Evolutionary conservation across 2,113 vertebrate species (phyloP), one percentile per base, ranked within the genome.

Genomic region (Brachypodius melanocephalos): DNA sequence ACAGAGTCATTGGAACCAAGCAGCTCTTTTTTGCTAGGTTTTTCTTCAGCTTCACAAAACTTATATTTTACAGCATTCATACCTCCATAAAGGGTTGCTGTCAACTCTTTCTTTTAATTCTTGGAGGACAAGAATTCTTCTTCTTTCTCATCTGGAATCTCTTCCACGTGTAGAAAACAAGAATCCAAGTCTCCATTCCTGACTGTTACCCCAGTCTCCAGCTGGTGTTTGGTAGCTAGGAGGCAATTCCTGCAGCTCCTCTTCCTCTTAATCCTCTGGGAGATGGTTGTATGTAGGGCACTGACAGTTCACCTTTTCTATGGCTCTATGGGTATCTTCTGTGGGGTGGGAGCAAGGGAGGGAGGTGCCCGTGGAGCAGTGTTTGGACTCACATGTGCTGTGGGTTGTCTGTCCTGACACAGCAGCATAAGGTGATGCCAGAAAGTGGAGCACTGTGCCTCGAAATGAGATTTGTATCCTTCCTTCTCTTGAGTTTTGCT

Each of bases 331-430:
- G 15, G n/a, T 54, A 7, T 54, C 28, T 66, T 69, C 75, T 42
- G 17, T 48, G 57, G 65, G 55, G 7, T 29, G n/a, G 29, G 11
- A 22, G 8, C 29, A 24, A 46, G 67, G 57, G 28, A 79, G 29
- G 32, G 52, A 38, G 31, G 40, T 10, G 2, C 9, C 29, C 29
- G 2, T 14, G 63, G 67, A 46, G 78, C 38, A 29, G 36, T 1
- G 1, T 38, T 59, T 32, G 42, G 29, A 24, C 32, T 57, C 15
- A 43, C 3, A 0, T 7, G 40, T 87, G 48, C 69, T 8, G 0
- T 48, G 29, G 52, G 11, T 19, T 86, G 14, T 21, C 65, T 32
- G 6, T 76, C 66, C 46, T 81, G 63, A 42, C 46, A 36, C 36
- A 91, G 80, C 76, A 84, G 22, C 10, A 1, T 4, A 6, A 69